Conservation (phyloP, 2,888 invertebrate species). For the Chrysolina haemoptera region DNA sequence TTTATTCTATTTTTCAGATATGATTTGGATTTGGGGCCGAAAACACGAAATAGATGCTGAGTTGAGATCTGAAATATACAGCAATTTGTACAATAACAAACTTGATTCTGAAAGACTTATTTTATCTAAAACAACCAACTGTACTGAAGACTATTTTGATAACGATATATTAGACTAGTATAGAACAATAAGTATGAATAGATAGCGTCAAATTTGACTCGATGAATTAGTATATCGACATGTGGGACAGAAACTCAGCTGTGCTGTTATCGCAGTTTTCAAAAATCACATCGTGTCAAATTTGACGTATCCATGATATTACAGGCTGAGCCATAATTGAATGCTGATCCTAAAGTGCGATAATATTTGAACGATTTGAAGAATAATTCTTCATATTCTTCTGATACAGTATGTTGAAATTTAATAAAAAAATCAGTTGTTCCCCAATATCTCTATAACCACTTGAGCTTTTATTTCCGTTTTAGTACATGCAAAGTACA, state of each 20-base stretch:
- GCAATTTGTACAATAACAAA: slow-evolving; percentile 73
- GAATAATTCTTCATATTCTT: too few species aligned
- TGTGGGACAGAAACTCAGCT: background rate
- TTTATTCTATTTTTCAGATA: slow-evolving; percentile 71
- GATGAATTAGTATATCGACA: background rate
- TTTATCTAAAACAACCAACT: slow-evolving; percentile 80
- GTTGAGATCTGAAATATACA: slow-evolving; percentile 78
- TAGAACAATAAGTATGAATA: background rate
- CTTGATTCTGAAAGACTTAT: slow-evolving; percentile 81
- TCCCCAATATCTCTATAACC: too few species aligned
- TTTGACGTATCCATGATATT: background rate
- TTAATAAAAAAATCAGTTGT: too few species aligned
- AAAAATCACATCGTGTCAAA: background rate
- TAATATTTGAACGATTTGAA: too few species aligned
- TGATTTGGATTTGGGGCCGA: slow-evolving; percentile 82
- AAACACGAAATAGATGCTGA: slow-evolving; percentile 77
- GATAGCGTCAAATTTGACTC: background rate
- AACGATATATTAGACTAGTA: slow-evolving; percentile 5
- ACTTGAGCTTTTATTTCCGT: too few species aligned
- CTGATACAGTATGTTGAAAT: too few species aligned
- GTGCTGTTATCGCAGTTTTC: background rate
- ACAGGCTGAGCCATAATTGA: too few species aligned
- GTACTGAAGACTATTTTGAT: slow-evolving; percentile 62
- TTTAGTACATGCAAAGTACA: too few species aligned
- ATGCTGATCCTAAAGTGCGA: too few species aligned